These are phyloP conservation scores for Rhea americana DNA, from an alignment of 2,113 vertebrate genomes.

Conservation along the genomic window DNA sequence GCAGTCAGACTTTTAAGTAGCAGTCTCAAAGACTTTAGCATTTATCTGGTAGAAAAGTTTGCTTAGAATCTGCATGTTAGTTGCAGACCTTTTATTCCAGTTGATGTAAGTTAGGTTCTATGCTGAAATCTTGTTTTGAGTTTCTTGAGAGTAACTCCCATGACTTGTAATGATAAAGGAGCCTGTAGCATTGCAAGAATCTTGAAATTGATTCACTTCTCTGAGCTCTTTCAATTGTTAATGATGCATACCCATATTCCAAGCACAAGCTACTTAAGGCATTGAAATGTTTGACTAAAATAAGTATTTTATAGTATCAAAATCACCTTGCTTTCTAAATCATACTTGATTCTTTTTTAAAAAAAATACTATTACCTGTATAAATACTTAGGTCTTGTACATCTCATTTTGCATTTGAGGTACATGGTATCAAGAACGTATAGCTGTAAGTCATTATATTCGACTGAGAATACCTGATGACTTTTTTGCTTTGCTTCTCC, in stretches of 20 bases:
- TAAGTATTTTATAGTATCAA: background rate
- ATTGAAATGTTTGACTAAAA: background rate
- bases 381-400: background rate
- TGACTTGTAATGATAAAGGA: background rate
- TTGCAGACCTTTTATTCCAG: accelerated
- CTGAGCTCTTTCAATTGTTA: background rate
- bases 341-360: background rate
- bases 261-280: too few relatives aligned
- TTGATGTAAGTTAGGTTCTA: background rate
- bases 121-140: background rate
- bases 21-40: background rate
- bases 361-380: background rate
- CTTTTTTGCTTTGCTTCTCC: background rate
- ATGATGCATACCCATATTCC: background rate
- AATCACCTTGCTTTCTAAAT: background rate
- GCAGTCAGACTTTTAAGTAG: background rate
- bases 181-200: background rate
- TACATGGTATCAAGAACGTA: accelerated
- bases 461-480: background rate
- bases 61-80: background rate
- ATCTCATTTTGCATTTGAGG: background rate
- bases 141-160: background rate
- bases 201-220: background rate
- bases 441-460: background rate
- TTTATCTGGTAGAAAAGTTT: background rate